These are phyloP conservation scores for Nemotelus pantherinus DNA, from an alignment of 2,888 invertebrate species.

Conservation along the genomic window DNA sequence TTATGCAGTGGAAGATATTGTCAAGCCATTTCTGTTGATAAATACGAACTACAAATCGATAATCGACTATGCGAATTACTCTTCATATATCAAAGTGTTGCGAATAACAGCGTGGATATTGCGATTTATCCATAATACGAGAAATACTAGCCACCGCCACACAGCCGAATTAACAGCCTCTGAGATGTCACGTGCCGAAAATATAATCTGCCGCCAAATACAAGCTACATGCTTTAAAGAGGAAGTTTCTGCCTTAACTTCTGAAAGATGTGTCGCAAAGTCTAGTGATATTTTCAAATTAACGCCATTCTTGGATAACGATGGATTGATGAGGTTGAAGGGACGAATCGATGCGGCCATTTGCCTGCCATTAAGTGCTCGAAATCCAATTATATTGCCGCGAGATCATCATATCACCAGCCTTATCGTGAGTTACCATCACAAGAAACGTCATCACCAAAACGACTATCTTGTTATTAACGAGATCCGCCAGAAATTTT, in stretches of 20 bases:
- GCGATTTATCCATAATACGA: not conserved
- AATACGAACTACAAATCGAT: not conserved
- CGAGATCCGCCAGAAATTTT: conserved; percentile 38
- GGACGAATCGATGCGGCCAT: conserved; percentile 24
- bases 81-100: not conserved
- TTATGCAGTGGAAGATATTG: too few species aligned
- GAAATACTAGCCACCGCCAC: conserved; percentile 7
- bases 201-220: conserved; percentile 11
- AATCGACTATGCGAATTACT: not conserved
- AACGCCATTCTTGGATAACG: not conserved
- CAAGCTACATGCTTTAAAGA: not conserved
- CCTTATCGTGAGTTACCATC: conserved; percentile 5
- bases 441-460: not conserved
- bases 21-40: too few species aligned
- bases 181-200: conserved; percentile 26
- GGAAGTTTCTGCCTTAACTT: not conserved
- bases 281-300: not conserved
- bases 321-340: conserved; percentile 9
- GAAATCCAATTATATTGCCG: conserved; percentile 1
- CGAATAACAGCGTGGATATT: not conserved
- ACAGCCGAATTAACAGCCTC: not conserved
- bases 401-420: not conserved
- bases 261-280: not conserved
- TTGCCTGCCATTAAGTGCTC: conserved; percentile 4
- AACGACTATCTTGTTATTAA: conserved; percentile 21